These are phyloP conservation scores for Crenuchus spilurus DNA, from an alignment of 2,797 vertebrate genomes.

Conservation along the genomic window DNA sequence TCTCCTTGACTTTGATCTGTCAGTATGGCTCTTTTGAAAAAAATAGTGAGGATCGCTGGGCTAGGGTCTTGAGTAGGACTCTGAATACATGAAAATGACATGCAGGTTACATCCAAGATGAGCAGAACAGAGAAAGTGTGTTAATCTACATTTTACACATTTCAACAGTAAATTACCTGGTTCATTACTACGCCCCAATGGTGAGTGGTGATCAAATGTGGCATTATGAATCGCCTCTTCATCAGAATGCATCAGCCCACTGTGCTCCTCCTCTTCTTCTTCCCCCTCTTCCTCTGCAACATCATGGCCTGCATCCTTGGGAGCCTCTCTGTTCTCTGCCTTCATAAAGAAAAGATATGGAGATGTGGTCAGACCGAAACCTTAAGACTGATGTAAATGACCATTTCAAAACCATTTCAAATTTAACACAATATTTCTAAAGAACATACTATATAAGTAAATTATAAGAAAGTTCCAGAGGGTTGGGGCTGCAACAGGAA, in stretches of 20 bases:
- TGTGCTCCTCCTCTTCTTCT: slow-evolving; percentile 23
- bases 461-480: too few species aligned
- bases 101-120: too few species aligned
- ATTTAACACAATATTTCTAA: too few species aligned
- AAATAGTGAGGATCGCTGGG: too few species aligned
- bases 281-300: slow-evolving; percentile 24
- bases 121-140: neutral
- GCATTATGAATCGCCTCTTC: slow-evolving; percentile 17
- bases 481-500: too few species aligned
- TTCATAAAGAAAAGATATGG: slow-evolving; percentile 25
- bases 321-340: slow-evolving; percentile 32
- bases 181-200: slow-evolving; percentile 75
- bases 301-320: slow-evolving; percentile 10
- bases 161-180: slow-evolving; percentile 65
- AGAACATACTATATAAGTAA: too few species aligned
- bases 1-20: too few species aligned
- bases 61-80: too few species aligned
- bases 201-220: slow-evolving; percentile 9
- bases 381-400: neutral
- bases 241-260: neutral
- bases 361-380: neutral
- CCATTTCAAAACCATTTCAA: too few species aligned
- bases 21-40: too few species aligned
- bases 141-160: neutral
- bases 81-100: too few species aligned